Evolutionary conservation across 2,113 vertebrate genomes (phyloP), one percentile per base, ranked within the genome.

Genomic region (Xyrauchen texanus): DNA sequence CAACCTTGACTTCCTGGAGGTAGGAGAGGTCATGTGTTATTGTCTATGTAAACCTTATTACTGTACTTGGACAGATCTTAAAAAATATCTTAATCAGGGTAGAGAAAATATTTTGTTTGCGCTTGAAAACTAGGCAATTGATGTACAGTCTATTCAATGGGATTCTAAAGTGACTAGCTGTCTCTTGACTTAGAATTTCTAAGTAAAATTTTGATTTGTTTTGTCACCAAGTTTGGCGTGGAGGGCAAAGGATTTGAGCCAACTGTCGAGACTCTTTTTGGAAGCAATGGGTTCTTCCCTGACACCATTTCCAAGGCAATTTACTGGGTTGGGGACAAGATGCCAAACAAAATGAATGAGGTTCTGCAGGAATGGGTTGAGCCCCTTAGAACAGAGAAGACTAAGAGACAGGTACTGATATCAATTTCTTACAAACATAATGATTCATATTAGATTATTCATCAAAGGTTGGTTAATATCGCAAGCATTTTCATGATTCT

Each of bases 201-300:
- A 34, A 34, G 21, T 34, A 34, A 34, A 34, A 49, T 49, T 49
- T 49, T 4, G 9, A 6, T 66, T 55, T 13, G 42, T 66, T 3
- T 10, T 8, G 5, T 46, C 15, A 13, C 42, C 12, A 84, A 99
- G 97, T 87, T 99, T 69, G 91, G 94, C 8, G 66, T 98, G 82
- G 96, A 98, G 78, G 96, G 95, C 69, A 87, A 91, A 45, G 94
- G 93, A 8, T 96, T 98, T 83, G 93, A 98, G 81, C 95, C 96
- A 68, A 94, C 91, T 2, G 51, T 98, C 21, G 93, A 96, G 70
- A 91, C 94, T 9, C 86, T 99, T 49, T 98, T 98, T 88, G 97
- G 97, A 67, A 89, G 95, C 15, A 88, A 91, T 5, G 97, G 96
- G 6, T 95, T 99, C 87, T 95, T 98, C 82, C 95, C 95, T 12